These are phyloP conservation scores for Diachasma alloeum DNA, from an alignment of 1,140 invertebrate species.

Conservation along the genomic window DNA sequence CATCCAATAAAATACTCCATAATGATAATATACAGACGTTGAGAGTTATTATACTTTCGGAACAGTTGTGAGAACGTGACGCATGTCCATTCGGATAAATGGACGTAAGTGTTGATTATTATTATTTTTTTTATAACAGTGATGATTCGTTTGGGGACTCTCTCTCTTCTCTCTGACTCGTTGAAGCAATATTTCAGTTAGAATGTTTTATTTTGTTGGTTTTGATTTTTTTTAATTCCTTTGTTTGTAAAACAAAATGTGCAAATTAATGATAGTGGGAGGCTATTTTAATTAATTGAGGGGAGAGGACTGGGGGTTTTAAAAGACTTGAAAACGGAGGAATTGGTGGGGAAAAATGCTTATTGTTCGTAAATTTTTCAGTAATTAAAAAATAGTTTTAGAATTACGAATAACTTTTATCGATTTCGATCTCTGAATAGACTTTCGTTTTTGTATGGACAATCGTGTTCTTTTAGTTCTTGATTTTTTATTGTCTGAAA, in stretches of 20 bases:
- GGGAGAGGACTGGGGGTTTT: too few relatives aligned
- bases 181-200: slow-evolving; percentile 21
- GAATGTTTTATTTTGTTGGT: not conserved
- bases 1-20: slow-evolving; percentile 49
- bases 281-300: slow-evolving; percentile 22
- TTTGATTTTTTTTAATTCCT: not conserved
- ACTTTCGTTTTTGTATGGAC: too few relatives aligned
- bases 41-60: slow-evolving; percentile 62
- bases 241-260: slow-evolving; percentile 6
- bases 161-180: not conserved
- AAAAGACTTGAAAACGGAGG: too few relatives aligned
- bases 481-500: too few relatives aligned
- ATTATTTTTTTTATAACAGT: slow-evolving; percentile 6
- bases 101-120: not conserved
- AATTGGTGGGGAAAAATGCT: too few relatives aligned
- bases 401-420: too few relatives aligned
- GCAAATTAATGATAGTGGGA: slow-evolving; percentile 10
- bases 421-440: too few relatives aligned
- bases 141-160: not conserved
- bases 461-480: too few relatives aligned
- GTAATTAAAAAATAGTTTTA: too few relatives aligned
- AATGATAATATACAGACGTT: slow-evolving; percentile 61
- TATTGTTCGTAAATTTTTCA: too few relatives aligned
- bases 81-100: slow-evolving; percentile 13
- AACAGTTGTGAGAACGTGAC: slow-evolving; percentile 57